Evolutionary conservation across 2,797 vertebrate genomes (phyloP).

Genomic region (Champsocephalus esox): DNA sequence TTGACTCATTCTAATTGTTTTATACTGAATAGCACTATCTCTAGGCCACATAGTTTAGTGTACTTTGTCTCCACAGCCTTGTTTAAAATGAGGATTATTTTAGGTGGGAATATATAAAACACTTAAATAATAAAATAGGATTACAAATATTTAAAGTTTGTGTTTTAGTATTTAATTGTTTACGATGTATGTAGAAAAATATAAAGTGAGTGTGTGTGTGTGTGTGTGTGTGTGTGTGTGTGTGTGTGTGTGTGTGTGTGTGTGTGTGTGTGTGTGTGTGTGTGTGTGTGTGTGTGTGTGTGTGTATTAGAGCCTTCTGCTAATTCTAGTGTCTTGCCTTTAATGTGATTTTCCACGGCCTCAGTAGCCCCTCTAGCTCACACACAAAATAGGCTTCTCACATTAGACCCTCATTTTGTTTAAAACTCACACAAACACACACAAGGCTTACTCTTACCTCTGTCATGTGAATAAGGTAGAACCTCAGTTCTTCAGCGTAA

Average conservation of each 20-base stretch:
- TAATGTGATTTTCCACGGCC: constrained; percentile 77
- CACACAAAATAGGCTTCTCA: constrained; percentile 48
- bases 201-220: too few relatives aligned
- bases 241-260: too few relatives aligned
- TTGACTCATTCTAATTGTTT: background rate
- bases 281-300: background rate
- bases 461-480: constrained; percentile 94
- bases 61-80: background rate
- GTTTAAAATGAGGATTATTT: background rate
- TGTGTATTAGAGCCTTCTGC: constrained; percentile 63
- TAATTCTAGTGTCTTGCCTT: constrained; percentile 66
- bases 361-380: constrained; percentile 67
- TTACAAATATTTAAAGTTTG: background rate
- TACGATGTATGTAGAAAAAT: background rate
- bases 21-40: background rate
- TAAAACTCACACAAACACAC: constrained; percentile 5
- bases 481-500: constrained; percentile 90
- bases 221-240: too few relatives aligned
- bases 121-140: background rate
- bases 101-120: background rate
- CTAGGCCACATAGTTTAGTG: background rate
- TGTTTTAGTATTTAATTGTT: background rate
- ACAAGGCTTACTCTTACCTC: constrained; percentile 88
- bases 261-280: background rate
- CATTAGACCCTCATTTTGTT: constrained; percentile 39